Percentiles rank a stretch among this genome's conserved stretches.
phyloP scores from a whole-genome alignment of 2,113 vertebrate species.

The Solea solea region DNA sequence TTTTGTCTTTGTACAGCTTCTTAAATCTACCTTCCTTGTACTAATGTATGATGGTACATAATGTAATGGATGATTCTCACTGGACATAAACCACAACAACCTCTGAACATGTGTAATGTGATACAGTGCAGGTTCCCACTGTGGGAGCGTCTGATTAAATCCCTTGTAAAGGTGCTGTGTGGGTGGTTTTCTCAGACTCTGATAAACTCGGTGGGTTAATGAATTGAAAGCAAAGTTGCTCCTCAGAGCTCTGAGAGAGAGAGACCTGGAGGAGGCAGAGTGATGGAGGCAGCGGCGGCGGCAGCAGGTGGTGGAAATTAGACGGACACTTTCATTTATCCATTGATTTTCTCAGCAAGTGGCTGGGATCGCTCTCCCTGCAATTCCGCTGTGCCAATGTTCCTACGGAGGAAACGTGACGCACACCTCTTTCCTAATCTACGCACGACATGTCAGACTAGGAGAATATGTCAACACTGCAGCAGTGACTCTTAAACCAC shows the following conservation, averaged over 20 bases:
- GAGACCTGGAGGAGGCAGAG: slow-evolving; percentile 20
- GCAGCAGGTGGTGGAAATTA: slow-evolving; percentile 39
- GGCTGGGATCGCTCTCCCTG: slow-evolving; percentile 26
- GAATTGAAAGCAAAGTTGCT: slow-evolving; percentile 34
- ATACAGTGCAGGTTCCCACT: not conserved
- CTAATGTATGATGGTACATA: too few species aligned
- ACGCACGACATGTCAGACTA: not conserved
- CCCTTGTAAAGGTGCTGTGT: slow-evolving; percentile 4
- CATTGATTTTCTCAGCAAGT: slow-evolving; percentile 53
- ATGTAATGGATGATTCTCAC: not conserved
- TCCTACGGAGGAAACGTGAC: slow-evolving; percentile 8
- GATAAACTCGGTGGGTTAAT: slow-evolving; percentile 28
- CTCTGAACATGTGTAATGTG: not conserved
- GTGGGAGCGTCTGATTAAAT: not conserved
- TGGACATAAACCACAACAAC: not conserved
- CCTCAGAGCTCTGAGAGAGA: slow-evolving; percentile 41
- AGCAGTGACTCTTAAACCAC: too few species aligned
- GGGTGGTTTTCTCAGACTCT: slow-evolving; percentile 6
- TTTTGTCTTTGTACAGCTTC: too few species aligned
- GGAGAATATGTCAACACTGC: not conserved
- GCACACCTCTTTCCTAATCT: slow-evolving; percentile 10
- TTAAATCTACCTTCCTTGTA: too few species aligned
- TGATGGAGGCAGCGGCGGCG: slow-evolving; percentile 15
- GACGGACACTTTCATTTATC: slow-evolving; percentile 54
- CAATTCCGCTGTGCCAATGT: slow-evolving; percentile 3